Conservation (phyloP, 2,888 invertebrate species). For the Cyrtodaria siliqua region DNA sequence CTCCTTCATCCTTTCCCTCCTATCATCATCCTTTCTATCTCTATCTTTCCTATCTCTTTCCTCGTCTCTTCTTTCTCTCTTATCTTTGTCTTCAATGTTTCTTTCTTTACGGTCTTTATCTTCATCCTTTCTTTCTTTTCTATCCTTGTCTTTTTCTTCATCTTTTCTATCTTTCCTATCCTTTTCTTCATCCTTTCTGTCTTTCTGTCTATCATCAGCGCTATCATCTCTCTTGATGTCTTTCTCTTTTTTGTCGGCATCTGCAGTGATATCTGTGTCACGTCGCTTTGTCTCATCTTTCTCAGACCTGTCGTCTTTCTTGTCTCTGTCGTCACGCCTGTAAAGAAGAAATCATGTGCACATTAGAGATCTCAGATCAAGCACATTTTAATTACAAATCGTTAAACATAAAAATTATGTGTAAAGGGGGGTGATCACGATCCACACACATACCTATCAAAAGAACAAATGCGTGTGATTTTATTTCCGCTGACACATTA, state of each 20-base stretch:
- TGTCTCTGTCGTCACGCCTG: constrained; percentile 41
- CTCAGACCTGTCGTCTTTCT: constrained; percentile 38
- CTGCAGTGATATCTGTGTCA: background rate
- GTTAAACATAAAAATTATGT: no score
- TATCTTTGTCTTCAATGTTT: constrained; percentile 16
- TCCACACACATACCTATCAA: no score
- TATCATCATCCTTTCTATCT: constrained; percentile 1
- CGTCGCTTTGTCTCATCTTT: constrained; percentile 31
- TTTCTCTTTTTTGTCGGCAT: constrained; percentile 39
- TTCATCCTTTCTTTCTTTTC: constrained; percentile 34
- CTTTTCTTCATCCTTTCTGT: constrained; percentile 19
- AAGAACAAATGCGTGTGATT: no score
- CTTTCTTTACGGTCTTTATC: constrained; percentile 47
- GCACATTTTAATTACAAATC: no score
- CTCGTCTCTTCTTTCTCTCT: constrained; percentile 11
- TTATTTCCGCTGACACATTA: no score
- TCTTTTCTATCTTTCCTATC: constrained; percentile 25
- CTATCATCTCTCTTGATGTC: constrained; percentile 28
- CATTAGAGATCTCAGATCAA: no score
- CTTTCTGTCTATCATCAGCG: constrained; percentile 41
- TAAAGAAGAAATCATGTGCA: no score
- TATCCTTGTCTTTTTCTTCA: constrained; percentile 40
- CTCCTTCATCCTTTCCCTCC: constrained; percentile 9
- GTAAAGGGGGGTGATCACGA: no score
- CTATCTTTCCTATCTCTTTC: background rate